A percentile compares a stretch with the other conserved stretches of the same genome.
Evolutionary conservation across 2,797 vertebrate species (phyloP).

Genomic region (Schizopygopsis malacanthus): DNA sequence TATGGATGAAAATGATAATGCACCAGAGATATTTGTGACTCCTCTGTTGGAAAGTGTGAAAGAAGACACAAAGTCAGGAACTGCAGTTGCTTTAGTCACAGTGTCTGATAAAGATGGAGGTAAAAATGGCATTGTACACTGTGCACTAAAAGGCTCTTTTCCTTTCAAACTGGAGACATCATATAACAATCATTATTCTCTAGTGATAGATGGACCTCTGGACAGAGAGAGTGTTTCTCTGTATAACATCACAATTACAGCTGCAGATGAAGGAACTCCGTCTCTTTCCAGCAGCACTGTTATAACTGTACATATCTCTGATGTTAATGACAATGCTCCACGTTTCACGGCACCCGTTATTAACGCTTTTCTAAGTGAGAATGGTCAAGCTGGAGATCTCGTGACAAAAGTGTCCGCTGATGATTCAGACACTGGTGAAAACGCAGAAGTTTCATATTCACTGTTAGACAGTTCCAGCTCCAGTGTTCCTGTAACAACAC

Average conservation of each 20-base stretch:
- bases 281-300: conserved; percentile 59
- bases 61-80: conserved; percentile 76
- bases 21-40: conserved; percentile 75
- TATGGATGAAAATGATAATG: conserved; percentile 77
- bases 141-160: conserved; percentile 24
- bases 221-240: conserved; percentile 61
- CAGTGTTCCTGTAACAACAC: conserved; percentile 31
- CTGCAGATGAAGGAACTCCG: conserved; percentile 75
- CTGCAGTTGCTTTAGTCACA: conserved; percentile 78
- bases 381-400: conserved; percentile 75
- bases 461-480: conserved; percentile 53
- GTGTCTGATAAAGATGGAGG: conserved; percentile 82
- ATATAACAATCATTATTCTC: conserved; percentile 65
- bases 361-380: conserved; percentile 79
- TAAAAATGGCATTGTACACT: conserved; percentile 69
- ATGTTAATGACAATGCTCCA: conserved; percentile 78
- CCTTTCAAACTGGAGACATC: conserved; percentile 62
- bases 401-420: conserved; percentile 75
- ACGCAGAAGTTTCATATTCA: conserved; percentile 62
- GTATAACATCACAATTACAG: conserved; percentile 73
- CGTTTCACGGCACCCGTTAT: conserved; percentile 69
- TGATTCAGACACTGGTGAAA: conserved; percentile 74
- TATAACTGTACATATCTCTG: conserved; percentile 55
- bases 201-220: conserved; percentile 60
- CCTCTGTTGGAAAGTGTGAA: conserved; percentile 73